A percentile compares a stretch with the other conserved stretches of the same genome.
Conservation (phyloP, 2,797 vertebrate genomes). For the Paguma larvata region DNA sequence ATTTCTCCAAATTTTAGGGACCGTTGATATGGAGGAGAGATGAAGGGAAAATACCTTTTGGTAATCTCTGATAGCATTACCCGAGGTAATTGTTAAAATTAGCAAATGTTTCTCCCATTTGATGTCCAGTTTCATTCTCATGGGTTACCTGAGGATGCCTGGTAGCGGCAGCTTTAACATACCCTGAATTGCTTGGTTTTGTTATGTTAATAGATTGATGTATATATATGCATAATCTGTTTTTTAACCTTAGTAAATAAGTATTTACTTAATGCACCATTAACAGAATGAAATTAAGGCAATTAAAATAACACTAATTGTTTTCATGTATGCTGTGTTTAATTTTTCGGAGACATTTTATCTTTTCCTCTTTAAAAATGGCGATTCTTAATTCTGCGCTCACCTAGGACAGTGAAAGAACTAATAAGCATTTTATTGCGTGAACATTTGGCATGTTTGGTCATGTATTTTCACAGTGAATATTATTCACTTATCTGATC, state of each 20-base stretch:
- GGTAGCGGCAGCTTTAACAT: neutral
- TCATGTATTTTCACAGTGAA: conserved; percentile 41
- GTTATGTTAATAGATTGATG: neutral
- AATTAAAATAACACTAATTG: conserved; percentile 55
- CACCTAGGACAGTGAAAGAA: neutral
- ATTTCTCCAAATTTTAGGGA: neutral
- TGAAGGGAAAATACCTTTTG: neutral
- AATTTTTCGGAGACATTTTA: neutral
- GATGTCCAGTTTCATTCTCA: conserved; percentile 29
- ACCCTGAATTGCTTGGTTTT: neutral
- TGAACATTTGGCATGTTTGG: neutral
- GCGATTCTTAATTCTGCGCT: neutral
- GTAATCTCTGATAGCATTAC: neutral
- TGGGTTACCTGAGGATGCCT: neutral
- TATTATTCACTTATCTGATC: neutral
- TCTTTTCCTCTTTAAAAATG: conserved; percentile 40
- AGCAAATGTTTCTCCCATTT: conserved; percentile 45
- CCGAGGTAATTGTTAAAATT: conserved; percentile 2
- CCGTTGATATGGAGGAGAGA: neutral
- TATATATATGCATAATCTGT: neutral
- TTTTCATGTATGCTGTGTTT: neutral
- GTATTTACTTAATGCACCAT: neutral
- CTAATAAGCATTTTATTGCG: neutral
- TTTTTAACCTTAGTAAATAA: conserved; percentile 33
- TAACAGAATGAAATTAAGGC: neutral